Percentiles rank a stretch among this genome's conserved stretches.
phyloP scores from a whole-genome alignment of 2,797 vertebrate genomes.

The Paramormyrops hopkinsi region DNA sequence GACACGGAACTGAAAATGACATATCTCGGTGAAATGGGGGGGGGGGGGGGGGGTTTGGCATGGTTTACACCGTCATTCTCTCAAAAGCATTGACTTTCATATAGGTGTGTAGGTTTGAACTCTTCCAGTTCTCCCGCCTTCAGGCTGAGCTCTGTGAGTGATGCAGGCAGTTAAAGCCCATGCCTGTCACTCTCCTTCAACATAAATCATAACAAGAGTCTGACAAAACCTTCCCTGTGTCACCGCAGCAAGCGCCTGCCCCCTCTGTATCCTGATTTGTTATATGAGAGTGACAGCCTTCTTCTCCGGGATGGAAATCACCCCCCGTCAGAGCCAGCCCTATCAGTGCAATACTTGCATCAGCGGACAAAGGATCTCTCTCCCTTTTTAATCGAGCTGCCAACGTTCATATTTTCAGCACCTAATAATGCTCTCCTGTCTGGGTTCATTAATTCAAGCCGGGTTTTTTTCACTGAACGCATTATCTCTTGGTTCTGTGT shows the following conservation, averaged over 20 bases:
- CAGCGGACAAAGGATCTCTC: neutral
- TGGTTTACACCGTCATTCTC: neutral
- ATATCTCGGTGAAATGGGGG: neutral
- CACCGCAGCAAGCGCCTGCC: neutral
- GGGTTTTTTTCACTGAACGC: neutral
- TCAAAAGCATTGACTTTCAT: neutral
- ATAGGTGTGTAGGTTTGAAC: conserved; percentile 26
- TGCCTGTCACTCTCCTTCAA: conserved; percentile 32
- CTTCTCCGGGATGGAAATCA: neutral
- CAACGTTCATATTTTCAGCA: conserved; percentile 4
- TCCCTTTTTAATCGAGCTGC: conserved; percentile 8
- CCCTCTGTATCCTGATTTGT: neutral
- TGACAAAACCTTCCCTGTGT: conserved; percentile 29
- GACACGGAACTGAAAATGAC: neutral
- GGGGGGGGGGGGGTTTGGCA: neutral
- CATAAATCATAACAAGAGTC: conserved; percentile 40
- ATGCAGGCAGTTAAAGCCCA: conserved; percentile 28
- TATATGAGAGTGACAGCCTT: neutral
- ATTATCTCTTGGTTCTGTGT: neutral
- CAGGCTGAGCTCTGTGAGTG: conserved; percentile 22
- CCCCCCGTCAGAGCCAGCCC: neutral
- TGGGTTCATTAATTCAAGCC: conserved; percentile 13
- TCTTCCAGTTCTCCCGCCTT: conserved; percentile 10
- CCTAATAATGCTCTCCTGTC: conserved; percentile 15
- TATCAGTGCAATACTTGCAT: neutral